Percentiles rank a stretch among this genome's conserved stretches.
These are phyloP conservation scores for Cactoblastis cactorum DNA, from an alignment of 2,888 invertebrate species.

Conservation along the genomic window DNA sequence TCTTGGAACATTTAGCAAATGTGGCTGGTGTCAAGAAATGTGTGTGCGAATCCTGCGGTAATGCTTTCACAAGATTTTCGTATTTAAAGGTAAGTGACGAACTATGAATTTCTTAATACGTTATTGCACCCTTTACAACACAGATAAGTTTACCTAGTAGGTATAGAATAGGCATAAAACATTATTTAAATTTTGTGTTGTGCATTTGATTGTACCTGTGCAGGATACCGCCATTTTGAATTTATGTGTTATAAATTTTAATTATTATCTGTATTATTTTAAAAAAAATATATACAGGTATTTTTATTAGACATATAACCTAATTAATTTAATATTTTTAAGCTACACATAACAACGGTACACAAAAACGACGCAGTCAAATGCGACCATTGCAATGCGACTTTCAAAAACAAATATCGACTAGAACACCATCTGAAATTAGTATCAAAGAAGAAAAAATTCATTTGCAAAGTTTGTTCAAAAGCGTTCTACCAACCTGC, in stretches of 20 bases:
- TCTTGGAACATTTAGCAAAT: conserved; percentile 36
- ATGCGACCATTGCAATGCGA: conserved; percentile 45
- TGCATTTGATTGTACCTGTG: too few species aligned
- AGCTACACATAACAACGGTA: conserved; percentile 25
- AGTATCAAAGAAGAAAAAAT: conserved; percentile 28
- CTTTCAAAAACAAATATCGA: conserved; percentile 36
- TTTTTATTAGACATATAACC: not conserved
- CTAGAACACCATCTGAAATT: conserved; percentile 33
- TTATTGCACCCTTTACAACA: too few species aligned
- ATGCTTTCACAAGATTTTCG: conserved; percentile 32
- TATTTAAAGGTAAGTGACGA: conserved; percentile 37
- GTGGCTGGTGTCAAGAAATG: conserved; percentile 32
- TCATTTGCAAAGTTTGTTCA: conserved; percentile 41
- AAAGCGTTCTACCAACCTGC: conserved; percentile 29
- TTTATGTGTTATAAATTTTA: too few species aligned
- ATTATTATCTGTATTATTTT: too few species aligned
- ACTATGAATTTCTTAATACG: too few species aligned
- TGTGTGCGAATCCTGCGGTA: conserved; percentile 52
- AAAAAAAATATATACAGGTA: too few species aligned
- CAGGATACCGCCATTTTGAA: too few species aligned
- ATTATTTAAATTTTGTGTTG: too few species aligned
- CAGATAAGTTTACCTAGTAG: too few species aligned
- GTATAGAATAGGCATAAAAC: too few species aligned
- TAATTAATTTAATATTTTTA: not conserved
- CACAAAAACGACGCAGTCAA: conserved; percentile 29